Percentiles rank a stretch among this genome's conserved stretches.
phyloP scores from a whole-genome alignment of 2,888 invertebrate species.

The Onthophagus sagittarius region DNA sequence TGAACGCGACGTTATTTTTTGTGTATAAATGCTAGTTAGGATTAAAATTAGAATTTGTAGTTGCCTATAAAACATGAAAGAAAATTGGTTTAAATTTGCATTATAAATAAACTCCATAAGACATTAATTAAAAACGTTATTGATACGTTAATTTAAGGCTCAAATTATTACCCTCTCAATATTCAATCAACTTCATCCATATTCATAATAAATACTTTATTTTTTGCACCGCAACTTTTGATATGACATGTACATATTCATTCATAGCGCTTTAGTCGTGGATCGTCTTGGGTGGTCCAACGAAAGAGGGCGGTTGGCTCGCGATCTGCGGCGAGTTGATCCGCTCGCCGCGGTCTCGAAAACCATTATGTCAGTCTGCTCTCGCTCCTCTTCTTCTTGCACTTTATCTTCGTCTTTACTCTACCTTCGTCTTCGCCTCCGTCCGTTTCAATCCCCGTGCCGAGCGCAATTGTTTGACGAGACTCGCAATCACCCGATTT shows the following conservation, averaged over 20 bases:
- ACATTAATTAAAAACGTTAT: too few relatives aligned
- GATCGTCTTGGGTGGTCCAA: constrained; percentile 40
- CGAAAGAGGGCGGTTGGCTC: constrained; percentile 21
- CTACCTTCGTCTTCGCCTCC: background rate
- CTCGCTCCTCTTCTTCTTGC: constrained; percentile 15
- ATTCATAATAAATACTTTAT: background rate
- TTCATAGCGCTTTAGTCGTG: constrained; percentile 39
- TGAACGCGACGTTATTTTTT: too few relatives aligned
- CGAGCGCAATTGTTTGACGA: constrained; percentile 25
- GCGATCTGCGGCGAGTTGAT: constrained; percentile 27
- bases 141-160: too few relatives aligned
- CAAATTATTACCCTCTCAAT: too few relatives aligned
- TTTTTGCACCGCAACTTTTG: background rate
- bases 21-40: too few relatives aligned
- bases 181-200: too few relatives aligned
- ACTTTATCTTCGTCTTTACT: background rate
- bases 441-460: background rate
- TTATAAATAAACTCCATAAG: too few relatives aligned
- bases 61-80: too few relatives aligned
- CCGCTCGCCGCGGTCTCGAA: constrained; percentile 16
- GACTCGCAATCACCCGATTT: constrained; percentile 22
- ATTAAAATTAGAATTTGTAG: too few relatives aligned
- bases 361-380: constrained; percentile 23
- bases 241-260: constrained; percentile 33
- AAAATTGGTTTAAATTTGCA: too few relatives aligned